A percentile compares a stretch with the other conserved stretches of the same genome.
phyloP scores from a whole-genome alignment of 1,140 invertebrate genomes.

The Coelopa frigida region DNA sequence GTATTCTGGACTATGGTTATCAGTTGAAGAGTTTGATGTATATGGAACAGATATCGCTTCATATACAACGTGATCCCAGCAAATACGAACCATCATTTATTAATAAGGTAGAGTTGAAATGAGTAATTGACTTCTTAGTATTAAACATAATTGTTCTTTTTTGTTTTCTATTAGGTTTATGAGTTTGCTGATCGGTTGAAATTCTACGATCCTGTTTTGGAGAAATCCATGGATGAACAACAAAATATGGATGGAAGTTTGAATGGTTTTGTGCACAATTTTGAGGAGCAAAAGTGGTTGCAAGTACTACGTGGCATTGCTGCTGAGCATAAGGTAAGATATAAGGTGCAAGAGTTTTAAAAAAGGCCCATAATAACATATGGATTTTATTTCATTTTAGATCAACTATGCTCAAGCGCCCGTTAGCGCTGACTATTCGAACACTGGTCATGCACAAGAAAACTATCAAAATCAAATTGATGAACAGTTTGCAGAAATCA shows the following conservation, averaged over 20 bases:
- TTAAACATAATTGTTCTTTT: background rate
- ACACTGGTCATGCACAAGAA: constrained; percentile 2
- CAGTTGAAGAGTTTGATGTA: constrained; percentile 73
- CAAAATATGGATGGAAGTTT: constrained; percentile 30
- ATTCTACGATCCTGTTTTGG: constrained; percentile 64
- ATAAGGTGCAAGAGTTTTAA: no score
- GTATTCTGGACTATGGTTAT: constrained; percentile 71
- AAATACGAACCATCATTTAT: constrained; percentile 55
- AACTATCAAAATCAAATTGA: constrained; percentile 25
- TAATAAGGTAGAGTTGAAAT: constrained; percentile 47
- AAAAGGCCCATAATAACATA: background rate
- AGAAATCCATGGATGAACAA: constrained; percentile 33
- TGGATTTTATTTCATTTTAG: no score
- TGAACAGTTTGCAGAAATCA: constrained; percentile 41
- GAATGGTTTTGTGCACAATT: constrained; percentile 10
- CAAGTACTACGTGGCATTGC: constrained; percentile 45
- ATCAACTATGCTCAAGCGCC: no score
- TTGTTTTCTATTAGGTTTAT: constrained; percentile 22
- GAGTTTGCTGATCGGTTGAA: constrained; percentile 54
- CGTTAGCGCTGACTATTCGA: background rate
- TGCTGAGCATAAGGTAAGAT: constrained; percentile 20
- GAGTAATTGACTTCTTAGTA: background rate
- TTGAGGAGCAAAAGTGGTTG: constrained; percentile 50
- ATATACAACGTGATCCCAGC: constrained; percentile 54
- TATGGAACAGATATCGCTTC: constrained; percentile 67